Conservation (phyloP, 2,797 vertebrate species). For the Falco berigora region DNA sequence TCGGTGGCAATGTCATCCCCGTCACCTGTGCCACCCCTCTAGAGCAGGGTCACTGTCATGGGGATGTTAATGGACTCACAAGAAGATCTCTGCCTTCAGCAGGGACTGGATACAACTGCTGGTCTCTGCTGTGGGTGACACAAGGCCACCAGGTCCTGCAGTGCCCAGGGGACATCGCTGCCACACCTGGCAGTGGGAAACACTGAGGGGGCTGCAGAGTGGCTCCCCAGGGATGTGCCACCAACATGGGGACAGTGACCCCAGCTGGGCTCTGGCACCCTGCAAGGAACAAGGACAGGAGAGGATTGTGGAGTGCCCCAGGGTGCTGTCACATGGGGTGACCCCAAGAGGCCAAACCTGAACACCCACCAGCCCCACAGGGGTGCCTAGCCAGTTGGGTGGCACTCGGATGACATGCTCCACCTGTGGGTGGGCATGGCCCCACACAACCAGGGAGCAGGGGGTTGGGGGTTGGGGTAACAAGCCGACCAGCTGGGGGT, state of each 20-base stretch:
- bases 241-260: neutral
- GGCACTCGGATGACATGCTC: neutral
- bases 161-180: neutral
- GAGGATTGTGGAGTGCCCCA: neutral
- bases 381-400: neutral
- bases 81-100: neutral
- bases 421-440: neutral
- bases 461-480: neutral
- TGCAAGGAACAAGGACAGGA: neutral
- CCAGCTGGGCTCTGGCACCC: neutral
- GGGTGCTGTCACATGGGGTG: neutral
- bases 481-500: neutral
- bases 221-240: neutral
- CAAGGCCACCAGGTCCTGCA: neutral
- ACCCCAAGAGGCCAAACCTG: neutral
- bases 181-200: neutral
- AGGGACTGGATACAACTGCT: neutral
- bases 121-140: neutral
- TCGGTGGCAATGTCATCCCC: neutral
- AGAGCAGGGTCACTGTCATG: no score
- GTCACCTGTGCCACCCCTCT: neutral
- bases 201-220: neutral
- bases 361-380: neutral
- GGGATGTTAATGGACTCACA: accelerated
- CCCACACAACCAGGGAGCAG: neutral